A percentile compares a stretch with the other conserved stretches of the same genome.
phyloP scores from a whole-genome alignment of 2,797 vertebrate genomes.

The Diplodus puntazzo region DNA sequence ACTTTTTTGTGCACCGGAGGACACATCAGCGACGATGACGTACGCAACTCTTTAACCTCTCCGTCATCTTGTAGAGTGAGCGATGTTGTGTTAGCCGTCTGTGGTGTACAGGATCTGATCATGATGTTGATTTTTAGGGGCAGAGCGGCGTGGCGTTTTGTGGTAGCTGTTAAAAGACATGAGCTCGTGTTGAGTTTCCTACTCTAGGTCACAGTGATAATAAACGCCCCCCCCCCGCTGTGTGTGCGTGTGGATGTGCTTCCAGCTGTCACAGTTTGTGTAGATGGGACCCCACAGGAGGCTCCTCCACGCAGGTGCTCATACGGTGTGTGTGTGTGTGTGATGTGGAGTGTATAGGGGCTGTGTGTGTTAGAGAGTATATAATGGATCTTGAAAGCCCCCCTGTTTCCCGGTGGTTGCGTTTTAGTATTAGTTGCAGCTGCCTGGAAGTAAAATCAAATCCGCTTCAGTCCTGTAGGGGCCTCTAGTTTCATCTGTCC shows the following conservation, averaged over 20 bases:
- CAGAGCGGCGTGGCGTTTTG: constrained; percentile 1
- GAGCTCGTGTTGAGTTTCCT: constrained; percentile 54
- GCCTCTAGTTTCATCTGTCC: constrained; percentile 31
- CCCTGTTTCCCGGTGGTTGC: constrained; percentile 40
- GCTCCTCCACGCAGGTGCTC: constrained; percentile 60
- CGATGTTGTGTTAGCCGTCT: constrained; percentile 14
- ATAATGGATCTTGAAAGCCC: constrained; percentile 47
- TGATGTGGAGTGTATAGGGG: constrained; percentile 54
- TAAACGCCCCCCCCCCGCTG: constrained; percentile 29
- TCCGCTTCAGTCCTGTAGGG: constrained; percentile 5
- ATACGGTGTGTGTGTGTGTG: constrained; percentile 17
- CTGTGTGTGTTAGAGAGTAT: constrained; percentile 28
- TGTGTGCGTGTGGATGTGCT: constrained; percentile 29
- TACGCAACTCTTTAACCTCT: constrained; percentile 44
- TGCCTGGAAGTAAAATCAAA: constrained; percentile 31
- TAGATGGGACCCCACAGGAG: constrained; percentile 52
- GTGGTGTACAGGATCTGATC: constrained; percentile 13
- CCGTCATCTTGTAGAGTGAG: constrained; percentile 28
- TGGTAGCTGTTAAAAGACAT: constrained; percentile 25
- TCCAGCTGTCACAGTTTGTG: constrained; percentile 31
- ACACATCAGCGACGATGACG: constrained; percentile 74
- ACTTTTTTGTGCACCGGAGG: constrained; percentile 84
- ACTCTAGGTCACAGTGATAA: constrained; percentile 57
- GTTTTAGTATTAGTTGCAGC: constrained; percentile 46
- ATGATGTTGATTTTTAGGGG: constrained; percentile 3